A percentile compares a stretch with the other conserved stretches of the same genome.
These are phyloP conservation scores for Catagonus wagneri DNA, from an alignment of 2,113 vertebrate species.

Conservation along the genomic window DNA sequence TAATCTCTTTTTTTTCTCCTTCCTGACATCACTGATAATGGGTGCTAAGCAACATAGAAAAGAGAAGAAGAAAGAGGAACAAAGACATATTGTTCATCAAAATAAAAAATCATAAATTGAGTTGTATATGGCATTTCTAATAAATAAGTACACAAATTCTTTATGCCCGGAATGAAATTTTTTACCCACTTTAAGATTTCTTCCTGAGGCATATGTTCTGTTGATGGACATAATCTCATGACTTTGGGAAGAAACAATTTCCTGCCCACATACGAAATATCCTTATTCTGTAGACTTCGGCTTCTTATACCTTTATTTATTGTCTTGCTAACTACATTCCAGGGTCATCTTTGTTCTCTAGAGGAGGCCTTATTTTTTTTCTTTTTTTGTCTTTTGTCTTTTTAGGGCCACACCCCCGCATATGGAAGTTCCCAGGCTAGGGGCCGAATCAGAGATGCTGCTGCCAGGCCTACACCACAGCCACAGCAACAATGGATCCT, in stretches of 20 bases:
- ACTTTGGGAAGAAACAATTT: constrained; percentile 51
- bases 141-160: constrained; percentile 81
- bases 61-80: constrained; percentile 78
- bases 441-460: too few species aligned
- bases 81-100: constrained; percentile 84
- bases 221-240: constrained; percentile 68
- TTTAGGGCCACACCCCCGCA: too few species aligned
- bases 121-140: constrained; percentile 77
- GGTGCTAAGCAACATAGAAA: constrained; percentile 79
- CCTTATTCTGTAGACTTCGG: constrained; percentile 49
- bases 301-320: constrained; percentile 57
- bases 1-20: constrained; percentile 55
- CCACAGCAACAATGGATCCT: too few species aligned
- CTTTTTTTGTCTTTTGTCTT: too few species aligned
- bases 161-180: constrained; percentile 78
- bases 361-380: constrained; percentile 31
- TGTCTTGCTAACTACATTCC: constrained; percentile 62
- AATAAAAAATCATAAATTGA: constrained; percentile 83
- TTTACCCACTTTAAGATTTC: constrained; percentile 77
- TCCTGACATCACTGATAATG: constrained; percentile 61
- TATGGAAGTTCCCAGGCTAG: too few species aligned
- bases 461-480: too few species aligned
- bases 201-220: constrained; percentile 72
- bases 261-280: constrained; percentile 52
- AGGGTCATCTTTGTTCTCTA: constrained; percentile 66